These are phyloP conservation scores for Leptinotarsa defecta DNA, from an alignment of 1,140 invertebrate species.

Conservation along the genomic window DNA sequence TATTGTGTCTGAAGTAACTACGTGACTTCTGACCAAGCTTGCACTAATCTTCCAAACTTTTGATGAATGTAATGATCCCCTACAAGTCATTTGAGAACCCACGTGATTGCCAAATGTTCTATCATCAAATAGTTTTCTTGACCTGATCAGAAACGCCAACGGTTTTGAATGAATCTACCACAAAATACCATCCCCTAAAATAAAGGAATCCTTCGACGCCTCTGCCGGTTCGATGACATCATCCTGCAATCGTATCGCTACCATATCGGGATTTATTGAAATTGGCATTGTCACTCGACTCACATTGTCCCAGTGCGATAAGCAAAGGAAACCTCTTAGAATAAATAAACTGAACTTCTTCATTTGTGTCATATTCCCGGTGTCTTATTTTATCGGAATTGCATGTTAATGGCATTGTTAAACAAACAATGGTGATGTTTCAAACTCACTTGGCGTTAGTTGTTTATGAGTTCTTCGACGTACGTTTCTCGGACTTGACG, in stretches of 20 bases:
- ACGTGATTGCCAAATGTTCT: too few species aligned
- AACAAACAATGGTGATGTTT: slow-evolving; percentile 2
- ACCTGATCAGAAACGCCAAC: too few species aligned
- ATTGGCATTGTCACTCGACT: neutral
- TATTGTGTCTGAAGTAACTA: too few species aligned
- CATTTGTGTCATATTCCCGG: neutral
- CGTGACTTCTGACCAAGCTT: too few species aligned
- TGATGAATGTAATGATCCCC: too few species aligned
- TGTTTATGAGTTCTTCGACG: neutral
- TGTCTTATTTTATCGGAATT: neutral
- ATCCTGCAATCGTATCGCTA: slow-evolving; percentile 1
- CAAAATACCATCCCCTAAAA: too few species aligned
- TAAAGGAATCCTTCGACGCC: neutral
- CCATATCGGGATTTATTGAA: neutral
- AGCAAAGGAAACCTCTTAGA: slow-evolving; percentile 1
- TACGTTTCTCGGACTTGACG: neutral
- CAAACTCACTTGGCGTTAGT: neutral
- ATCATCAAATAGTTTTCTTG: too few species aligned
- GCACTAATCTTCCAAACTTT: too few species aligned
- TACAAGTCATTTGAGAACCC: too few species aligned
- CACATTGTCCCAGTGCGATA: neutral
- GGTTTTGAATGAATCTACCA: too few species aligned
- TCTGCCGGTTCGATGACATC: neutral
- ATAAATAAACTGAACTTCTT: neutral
- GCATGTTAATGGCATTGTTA: slow-evolving; percentile 6